Evolutionary conservation across 2,797 vertebrate genomes (phyloP), one percentile per base, ranked within the genome.

Genomic region (Urocyon cinereoargenteus): DNA sequence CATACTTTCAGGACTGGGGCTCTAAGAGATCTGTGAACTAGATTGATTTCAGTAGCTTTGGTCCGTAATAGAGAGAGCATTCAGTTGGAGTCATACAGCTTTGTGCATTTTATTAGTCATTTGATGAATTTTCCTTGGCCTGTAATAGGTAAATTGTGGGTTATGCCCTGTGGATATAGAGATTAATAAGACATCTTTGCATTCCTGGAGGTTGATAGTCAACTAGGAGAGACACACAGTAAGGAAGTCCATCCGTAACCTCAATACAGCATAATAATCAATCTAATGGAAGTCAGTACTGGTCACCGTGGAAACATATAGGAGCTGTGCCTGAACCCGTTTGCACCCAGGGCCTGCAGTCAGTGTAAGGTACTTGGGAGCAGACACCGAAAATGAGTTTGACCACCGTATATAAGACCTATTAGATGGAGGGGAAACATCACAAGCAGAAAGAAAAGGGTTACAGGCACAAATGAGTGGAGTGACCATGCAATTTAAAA

Each of bases 371-470:
- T 92, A 61, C 36, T 70, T 53, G 45, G 36, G 28, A 93, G 7
- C 28, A 86, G 72, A 79, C 82, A 61, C 82, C 2, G 68, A 73
- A 94, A 94, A 59, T 79, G 84, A 82, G 18, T 64, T 79, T 86
- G n/a, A 83, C 2, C 3, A 70, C 10, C 13, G 4, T 8, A 0
- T 28, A 1, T 28, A 61, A 7, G 13, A 18, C 78, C 57, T 88
- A 40, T 57, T 61, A 64, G 34, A 49, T 13, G 75, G n/a, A n/a
- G 22, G 22, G 45, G 13, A 11, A 40, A 5, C 51, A 21, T 36
- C 55, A n/a, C 6, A 70, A 72, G 6, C 8, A 70, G 10, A 40
- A 73, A 53, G 24, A 10, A 51, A 45, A 84, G 0, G 4, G 19
- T 28, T 88, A 82, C 89, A 86, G 77, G 26, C 11, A 57, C 1